Evolutionary conservation across 1,140 invertebrate genomes (phyloP), one percentile per base, ranked within the genome.

Genomic region (Luehdorfia chinensis): DNA sequence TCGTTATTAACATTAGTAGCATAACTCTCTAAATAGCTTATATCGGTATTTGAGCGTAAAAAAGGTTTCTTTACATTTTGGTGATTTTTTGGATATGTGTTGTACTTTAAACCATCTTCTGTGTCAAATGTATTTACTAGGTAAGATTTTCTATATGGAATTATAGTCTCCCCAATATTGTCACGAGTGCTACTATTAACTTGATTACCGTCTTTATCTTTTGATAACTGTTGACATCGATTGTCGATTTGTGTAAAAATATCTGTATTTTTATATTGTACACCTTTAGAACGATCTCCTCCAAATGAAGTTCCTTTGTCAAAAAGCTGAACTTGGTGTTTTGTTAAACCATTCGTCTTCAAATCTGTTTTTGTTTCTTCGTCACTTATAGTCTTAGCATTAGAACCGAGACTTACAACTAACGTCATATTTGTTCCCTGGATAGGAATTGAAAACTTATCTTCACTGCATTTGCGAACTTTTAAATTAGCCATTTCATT

Each of bases 341-440:
- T 13, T 9, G n/a, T 27, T 51, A 18, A 15, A 23, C 12, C 16
- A 7, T 28, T 16, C 27, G 48, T 5, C 5, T 27, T 46, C 15
- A 31, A 44, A 50, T 3, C 8, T 25, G 15, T 19, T 16, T 41
- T 47, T 54, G 25, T 33, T 39, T 15, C 14, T 5, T 37, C 34
- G 30, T 4, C 1, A 23, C 39, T 31, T n/a, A n/a, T n/a, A 15
- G 14, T 13, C 18, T 48, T n/a, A 2, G 36, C 31, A 6, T 47
- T 50, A 6, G 59, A 45, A n/a, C 65, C 75, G 33, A 83, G 61
- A 46, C 63, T 75, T 1, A 80, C 70, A 50, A 69, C 74, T 23
- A 84, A 55, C n/a, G 60, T 80, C 77, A 84, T 84, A 47, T 80
- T 83, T 18, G 78, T 83, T 7, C 76, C 78, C 36, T 73, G 58